A percentile compares a stretch with the other conserved stretches of the same genome.
Conservation (phyloP, 1,140 invertebrate genomes). For the Epicauta chinensis region DNA sequence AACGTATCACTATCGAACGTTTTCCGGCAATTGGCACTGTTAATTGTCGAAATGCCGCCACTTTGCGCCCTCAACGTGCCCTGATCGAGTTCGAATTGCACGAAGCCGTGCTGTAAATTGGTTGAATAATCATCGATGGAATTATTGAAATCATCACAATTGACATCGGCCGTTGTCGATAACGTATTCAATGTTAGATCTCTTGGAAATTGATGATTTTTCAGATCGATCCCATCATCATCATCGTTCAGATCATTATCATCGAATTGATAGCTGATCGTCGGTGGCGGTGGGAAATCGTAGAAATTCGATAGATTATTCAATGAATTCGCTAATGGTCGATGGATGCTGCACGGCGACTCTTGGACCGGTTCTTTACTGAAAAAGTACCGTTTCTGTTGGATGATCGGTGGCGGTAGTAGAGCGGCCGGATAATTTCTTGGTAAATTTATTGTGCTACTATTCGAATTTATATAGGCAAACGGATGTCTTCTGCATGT, state of each 20-base stretch:
- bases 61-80: conserved; percentile 35
- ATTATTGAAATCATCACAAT: conserved; percentile 33
- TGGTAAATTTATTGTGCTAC: conserved; percentile 43
- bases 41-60: background rate
- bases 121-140: conserved; percentile 42
- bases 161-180: conserved; percentile 42
- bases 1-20: conserved; percentile 36
- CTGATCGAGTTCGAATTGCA: conserved; percentile 43
- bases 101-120: conserved; percentile 40
- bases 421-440: conserved; percentile 26
- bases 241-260: conserved; percentile 28
- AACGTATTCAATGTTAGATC: conserved; percentile 42
- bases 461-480: conserved; percentile 41
- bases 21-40: conserved; percentile 20
- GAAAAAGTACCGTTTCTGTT: conserved; percentile 22
- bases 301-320: conserved; percentile 52
- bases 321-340: conserved; percentile 45
- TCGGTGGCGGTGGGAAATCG: conserved; percentile 49
- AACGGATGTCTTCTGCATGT: conserved; percentile 43
- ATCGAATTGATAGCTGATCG: conserved; percentile 41
- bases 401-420: conserved; percentile 32
- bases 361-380: conserved; percentile 42
- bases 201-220: conserved; percentile 35
- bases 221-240: background rate
- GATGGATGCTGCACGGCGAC: conserved; percentile 42